These are phyloP conservation scores for Pegoplata infirma DNA, from an alignment of 2,888 invertebrate genomes.

Conservation along the genomic window DNA sequence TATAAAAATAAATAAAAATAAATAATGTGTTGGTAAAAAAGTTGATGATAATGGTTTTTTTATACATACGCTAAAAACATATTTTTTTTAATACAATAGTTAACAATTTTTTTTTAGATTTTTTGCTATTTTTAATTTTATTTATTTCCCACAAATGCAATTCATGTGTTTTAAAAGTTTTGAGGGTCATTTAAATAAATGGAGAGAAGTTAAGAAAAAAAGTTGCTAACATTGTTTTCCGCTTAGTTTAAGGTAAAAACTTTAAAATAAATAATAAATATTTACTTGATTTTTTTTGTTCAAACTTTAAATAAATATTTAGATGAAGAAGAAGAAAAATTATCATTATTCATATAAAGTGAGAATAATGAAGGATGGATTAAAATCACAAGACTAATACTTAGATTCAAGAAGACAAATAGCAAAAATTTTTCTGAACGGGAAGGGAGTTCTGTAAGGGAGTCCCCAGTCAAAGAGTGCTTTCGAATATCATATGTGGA, in stretches of 20 bases:
- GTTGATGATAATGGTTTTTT: constrained; percentile 22
- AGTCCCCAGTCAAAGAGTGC: too few relatives aligned
- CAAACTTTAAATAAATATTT: neutral
- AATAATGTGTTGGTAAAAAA: neutral
- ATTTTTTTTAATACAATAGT: constrained; percentile 19
- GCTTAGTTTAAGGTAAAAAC: neutral
- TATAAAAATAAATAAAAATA: constrained; percentile 5
- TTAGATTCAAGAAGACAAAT: too few relatives aligned
- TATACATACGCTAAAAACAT: neutral
- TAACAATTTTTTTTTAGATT: too few relatives aligned
- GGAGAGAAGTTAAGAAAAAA: constrained; percentile 1
- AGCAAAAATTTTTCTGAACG: too few relatives aligned
- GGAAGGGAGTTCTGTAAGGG: too few relatives aligned
- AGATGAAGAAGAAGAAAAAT: neutral
- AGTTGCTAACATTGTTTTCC: neutral
- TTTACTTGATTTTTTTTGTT: neutral
- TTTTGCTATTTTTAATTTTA: constrained; percentile 21
- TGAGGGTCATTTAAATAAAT: constrained; percentile 27
- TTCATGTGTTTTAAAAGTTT: constrained; percentile 34
- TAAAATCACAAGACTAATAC: too few relatives aligned
- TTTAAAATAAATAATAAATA: neutral
- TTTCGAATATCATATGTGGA: too few relatives aligned
- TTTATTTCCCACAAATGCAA: constrained; percentile 51
- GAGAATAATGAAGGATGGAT: too few relatives aligned
- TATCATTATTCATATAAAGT: too few relatives aligned